A percentile compares a stretch with the other conserved stretches of the same genome.
Evolutionary conservation across 2,797 vertebrate genomes (phyloP).

Genomic region (Taeniopygia guttata): DNA sequence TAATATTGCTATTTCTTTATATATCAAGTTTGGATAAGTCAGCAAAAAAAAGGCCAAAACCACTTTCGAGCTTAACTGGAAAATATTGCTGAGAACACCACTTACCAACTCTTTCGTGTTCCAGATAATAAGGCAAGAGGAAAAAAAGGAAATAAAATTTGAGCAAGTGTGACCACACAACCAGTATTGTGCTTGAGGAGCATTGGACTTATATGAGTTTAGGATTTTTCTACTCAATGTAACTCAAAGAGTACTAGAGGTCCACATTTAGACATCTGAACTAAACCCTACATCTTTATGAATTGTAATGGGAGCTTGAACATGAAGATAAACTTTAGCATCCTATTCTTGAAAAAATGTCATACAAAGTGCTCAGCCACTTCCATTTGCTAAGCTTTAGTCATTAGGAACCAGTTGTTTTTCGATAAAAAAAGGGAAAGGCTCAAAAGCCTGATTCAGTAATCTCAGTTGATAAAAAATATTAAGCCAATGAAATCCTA

Average conservation of each 20-base stretch:
- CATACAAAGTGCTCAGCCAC: not conserved
- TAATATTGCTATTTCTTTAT: not conserved
- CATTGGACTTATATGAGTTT: not conserved
- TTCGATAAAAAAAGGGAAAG: not conserved
- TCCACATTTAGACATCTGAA: not conserved
- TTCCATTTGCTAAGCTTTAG: not conserved
- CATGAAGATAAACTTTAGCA: not conserved
- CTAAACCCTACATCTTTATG: not conserved
- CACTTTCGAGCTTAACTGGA: not conserved
- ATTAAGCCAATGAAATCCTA: not conserved
- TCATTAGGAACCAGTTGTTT: not conserved
- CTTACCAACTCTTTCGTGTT: not conserved
- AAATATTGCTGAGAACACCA: not conserved
- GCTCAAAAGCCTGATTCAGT: accelerated
- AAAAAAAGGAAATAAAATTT: not conserved
- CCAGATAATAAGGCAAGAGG: not conserved
- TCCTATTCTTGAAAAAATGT: not conserved
- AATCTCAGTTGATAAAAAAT: not conserved
- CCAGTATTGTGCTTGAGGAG: not conserved
- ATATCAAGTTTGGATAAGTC: not conserved
- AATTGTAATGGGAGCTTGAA: not conserved
- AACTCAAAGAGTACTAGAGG: not conserved
- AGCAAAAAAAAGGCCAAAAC: not conserved
- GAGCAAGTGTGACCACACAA: not conserved
- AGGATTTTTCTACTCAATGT: not conserved